Conservation (phyloP, 2,888 invertebrate species). For the Minunthozetes semirufus region DNA sequence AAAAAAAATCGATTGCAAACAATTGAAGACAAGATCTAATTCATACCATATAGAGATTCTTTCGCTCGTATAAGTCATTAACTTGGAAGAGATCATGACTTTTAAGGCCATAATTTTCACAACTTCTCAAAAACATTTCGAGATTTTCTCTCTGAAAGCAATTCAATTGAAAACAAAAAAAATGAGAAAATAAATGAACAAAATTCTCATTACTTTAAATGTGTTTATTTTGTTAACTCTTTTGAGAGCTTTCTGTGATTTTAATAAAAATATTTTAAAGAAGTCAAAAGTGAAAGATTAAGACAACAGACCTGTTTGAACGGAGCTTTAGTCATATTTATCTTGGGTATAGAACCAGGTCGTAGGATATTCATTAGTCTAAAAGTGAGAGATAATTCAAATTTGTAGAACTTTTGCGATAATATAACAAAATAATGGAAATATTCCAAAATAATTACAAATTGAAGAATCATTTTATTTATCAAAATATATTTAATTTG, state of each 20-base stretch:
- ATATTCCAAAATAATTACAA: background rate
- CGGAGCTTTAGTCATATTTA: conserved; percentile 48
- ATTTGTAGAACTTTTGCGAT: background rate
- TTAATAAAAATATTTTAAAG: background rate
- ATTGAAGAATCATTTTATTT: background rate
- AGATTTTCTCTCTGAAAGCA: conserved; percentile 48
- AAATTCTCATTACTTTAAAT: background rate
- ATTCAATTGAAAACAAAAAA: conserved; percentile 37
- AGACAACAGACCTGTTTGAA: conserved; percentile 48
- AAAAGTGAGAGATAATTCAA: conserved; percentile 33
- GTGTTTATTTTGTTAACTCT: background rate
- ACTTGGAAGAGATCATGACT: conserved; percentile 51
- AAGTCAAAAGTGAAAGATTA: background rate
- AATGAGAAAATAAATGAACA: background rate
- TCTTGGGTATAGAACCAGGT: conserved; percentile 48
- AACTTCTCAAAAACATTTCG: conserved; percentile 49
- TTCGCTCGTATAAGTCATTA: conserved; percentile 50
- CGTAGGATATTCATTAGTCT: conserved; percentile 49
- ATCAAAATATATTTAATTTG: background rate
- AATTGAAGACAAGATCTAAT: background rate
- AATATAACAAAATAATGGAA: background rate
- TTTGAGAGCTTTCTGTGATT: too few species aligned
- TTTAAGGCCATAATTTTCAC: conserved; percentile 49
- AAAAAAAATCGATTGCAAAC: background rate
- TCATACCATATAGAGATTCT: conserved; percentile 49